Conservation (phyloP, 2,888 invertebrate species). For the Itoplectis maculator region DNA sequence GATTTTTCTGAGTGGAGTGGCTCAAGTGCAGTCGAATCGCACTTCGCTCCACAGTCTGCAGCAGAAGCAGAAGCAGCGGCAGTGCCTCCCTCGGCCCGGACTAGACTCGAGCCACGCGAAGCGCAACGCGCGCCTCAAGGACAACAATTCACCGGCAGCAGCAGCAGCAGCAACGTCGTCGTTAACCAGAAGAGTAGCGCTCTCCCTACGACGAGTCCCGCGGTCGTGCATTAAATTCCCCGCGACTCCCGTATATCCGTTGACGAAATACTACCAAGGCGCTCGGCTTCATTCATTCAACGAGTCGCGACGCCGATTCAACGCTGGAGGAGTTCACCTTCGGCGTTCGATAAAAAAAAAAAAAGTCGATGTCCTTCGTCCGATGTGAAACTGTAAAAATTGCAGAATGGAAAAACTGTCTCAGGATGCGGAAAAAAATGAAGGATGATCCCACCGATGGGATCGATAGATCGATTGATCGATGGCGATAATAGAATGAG, state of each 20-base stretch:
- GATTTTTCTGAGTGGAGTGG: too few species aligned
- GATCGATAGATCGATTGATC: too few species aligned
- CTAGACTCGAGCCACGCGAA: conserved; percentile 61
- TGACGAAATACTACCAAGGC: conserved; percentile 16
- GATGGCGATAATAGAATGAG: too few species aligned
- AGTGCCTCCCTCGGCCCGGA: conserved; percentile 58
- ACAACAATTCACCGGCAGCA: conserved; percentile 64
- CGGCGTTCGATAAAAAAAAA: background rate
- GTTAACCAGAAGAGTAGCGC: conserved; percentile 35
- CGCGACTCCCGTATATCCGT: background rate
- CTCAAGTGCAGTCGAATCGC: too few species aligned
- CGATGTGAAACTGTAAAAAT: too few species aligned
- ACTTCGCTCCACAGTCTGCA: too few species aligned
- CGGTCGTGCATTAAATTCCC: conserved; percentile 42
- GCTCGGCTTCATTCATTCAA: conserved; percentile 15
- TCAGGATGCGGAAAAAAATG: too few species aligned
- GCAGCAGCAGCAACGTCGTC: too few species aligned
- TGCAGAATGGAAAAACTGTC: too few species aligned
- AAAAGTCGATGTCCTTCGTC: background rate
- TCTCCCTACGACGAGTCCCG: conserved; percentile 6
- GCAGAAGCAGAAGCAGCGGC: too few species aligned
- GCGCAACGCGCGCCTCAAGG: conserved; percentile 72
- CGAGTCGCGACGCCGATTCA: background rate
- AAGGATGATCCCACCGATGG: too few species aligned
- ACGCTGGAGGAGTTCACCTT: too few species aligned